phyloP scores from a whole-genome alignment of 2,113 vertebrate genomes.

The Trichomycterus rosablanca region DNA sequence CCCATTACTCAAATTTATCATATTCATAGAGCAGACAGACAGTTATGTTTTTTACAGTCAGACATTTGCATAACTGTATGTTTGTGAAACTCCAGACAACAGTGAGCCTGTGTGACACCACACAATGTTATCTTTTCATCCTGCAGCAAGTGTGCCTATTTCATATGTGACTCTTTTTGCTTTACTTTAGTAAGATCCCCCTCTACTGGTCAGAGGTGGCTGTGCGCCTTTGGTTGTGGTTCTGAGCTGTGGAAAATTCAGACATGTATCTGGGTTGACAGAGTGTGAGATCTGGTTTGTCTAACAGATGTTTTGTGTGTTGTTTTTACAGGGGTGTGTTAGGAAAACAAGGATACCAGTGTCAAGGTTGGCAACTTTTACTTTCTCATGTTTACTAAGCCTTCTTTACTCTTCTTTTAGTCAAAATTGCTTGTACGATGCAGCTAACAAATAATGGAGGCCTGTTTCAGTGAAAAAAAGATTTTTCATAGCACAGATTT shows the following conservation, averaged over 20 bases:
- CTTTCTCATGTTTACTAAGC: not conserved
- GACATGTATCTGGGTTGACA: slow-evolving; percentile 9
- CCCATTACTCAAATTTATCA: not conserved
- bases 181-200: slow-evolving; percentile 4
- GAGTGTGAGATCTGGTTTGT: slow-evolving; percentile 2
- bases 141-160: not conserved
- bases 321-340: slow-evolving; percentile 89
- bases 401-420: slow-evolving; percentile 3
- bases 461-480: too few relatives aligned
- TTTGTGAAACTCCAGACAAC: slow-evolving; percentile 28
- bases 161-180: too few relatives aligned
- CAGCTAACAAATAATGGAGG: too few relatives aligned
- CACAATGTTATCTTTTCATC: slow-evolving; percentile 21
- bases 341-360: slow-evolving; percentile 98
- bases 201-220: slow-evolving; percentile 35
- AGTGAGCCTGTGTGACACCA: slow-evolving; percentile 17
- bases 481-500: too few relatives aligned
- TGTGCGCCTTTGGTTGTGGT: not conserved
- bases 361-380: slow-evolving; percentile 86
- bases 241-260: slow-evolving; percentile 1
- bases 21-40: slow-evolving; percentile 5
- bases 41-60: slow-evolving; percentile 20
- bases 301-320: slow-evolving; percentile 45
- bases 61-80: slow-evolving; percentile 35
- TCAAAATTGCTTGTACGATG: too few relatives aligned